phyloP scores from a whole-genome alignment of 1,140 invertebrate genomes.

The Pseudomyrmex sp. region DNA sequence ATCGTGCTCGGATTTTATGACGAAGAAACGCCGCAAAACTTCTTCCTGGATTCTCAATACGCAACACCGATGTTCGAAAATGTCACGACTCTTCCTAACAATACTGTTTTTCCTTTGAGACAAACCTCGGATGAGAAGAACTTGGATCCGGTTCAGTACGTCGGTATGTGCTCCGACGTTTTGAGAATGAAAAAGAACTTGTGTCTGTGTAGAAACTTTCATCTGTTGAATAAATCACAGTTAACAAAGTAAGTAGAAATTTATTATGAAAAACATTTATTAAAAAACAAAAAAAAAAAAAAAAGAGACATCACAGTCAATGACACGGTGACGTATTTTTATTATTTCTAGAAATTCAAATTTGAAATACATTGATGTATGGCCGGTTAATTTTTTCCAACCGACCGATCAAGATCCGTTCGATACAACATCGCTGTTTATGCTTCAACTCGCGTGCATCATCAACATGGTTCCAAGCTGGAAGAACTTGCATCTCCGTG shows the following conservation, averaged over 20 bases:
- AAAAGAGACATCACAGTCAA: neutral
- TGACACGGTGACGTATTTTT: constrained; percentile 10
- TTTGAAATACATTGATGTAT: constrained; percentile 96
- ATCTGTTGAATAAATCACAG: constrained; percentile 91
- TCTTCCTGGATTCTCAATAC: constrained; percentile 87
- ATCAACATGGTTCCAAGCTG: constrained; percentile 96
- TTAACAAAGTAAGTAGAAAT: constrained; percentile 87
- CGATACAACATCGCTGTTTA: constrained; percentile 95
- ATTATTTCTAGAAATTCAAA: constrained; percentile 84
- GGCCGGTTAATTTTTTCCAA: constrained; percentile 96
- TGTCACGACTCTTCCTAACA: constrained; percentile 74
- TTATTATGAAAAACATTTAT: constrained; percentile 17
- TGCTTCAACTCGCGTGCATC: constrained; percentile 98
- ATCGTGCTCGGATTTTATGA: constrained; percentile 96
- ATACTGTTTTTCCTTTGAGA: constrained; percentile 82
- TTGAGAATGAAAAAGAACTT: constrained; percentile 97
- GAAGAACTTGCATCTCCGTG: constrained; percentile 92
- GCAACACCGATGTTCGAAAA: constrained; percentile 81
- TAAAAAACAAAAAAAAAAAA: no score
- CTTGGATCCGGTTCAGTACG: constrained; percentile 89
- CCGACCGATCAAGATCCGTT: constrained; percentile 92
- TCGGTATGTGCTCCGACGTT: constrained; percentile 94
- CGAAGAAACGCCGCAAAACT: constrained; percentile 90
- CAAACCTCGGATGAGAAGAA: constrained; percentile 74
- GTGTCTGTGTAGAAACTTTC: constrained; percentile 96